Conservation (phyloP, 2,797 vertebrate genomes). For the Takifugu ocellatus region DNA sequence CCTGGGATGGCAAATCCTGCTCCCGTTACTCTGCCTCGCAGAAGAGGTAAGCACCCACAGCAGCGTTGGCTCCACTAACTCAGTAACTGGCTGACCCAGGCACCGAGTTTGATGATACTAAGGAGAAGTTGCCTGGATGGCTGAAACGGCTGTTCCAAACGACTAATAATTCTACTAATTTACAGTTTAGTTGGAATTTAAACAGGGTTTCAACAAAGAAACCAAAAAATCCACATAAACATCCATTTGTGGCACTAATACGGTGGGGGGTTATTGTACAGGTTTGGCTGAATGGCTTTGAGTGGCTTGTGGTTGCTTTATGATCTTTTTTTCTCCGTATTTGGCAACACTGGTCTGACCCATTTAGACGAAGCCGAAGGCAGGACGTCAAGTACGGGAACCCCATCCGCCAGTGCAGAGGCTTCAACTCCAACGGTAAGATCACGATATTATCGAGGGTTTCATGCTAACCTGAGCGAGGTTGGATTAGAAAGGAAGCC, state of each 20-base stretch:
- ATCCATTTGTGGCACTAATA: no score
- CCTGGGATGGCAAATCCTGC: constrained; percentile 96
- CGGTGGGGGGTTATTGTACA: no score
- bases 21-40: constrained; percentile 92
- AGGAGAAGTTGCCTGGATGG: constrained; percentile 17
- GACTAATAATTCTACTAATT: neutral
- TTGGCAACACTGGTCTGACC: constrained; percentile 71
- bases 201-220: no score
- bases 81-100: constrained; percentile 19
- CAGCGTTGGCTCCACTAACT: constrained; percentile 25
- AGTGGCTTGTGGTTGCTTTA: constrained; percentile 60
- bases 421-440: constrained; percentile 93
- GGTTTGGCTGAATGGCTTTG: neutral
- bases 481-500: constrained; percentile 15
- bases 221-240: no score
- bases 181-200: no score
- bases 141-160: constrained; percentile 37
- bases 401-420: constrained; percentile 93
- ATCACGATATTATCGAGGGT: neutral
- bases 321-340: constrained; percentile 69
- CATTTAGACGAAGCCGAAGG: constrained; percentile 89
- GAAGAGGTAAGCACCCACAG: constrained; percentile 82
- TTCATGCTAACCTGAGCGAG: constrained; percentile 29
- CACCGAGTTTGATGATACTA: constrained; percentile 6
- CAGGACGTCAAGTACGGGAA: constrained; percentile 95